Percentiles rank a stretch among this genome's conserved stretches.
These are phyloP conservation scores for Drosophila acutilabella DNA, from an alignment of 2,888 invertebrate genomes.

Conservation along the genomic window DNA sequence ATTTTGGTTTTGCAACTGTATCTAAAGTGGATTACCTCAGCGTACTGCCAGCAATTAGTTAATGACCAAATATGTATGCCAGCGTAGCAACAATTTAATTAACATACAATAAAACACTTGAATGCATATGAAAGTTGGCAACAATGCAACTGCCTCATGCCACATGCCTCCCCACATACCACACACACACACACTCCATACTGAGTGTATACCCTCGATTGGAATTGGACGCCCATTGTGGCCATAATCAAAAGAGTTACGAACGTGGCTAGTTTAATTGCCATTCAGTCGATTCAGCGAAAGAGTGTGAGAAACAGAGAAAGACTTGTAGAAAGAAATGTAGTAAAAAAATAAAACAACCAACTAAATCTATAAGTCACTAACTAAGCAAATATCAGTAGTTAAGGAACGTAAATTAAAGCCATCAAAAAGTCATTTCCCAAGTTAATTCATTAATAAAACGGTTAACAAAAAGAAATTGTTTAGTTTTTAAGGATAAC, in stretches of 20 bases:
- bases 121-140: slow-evolving; percentile 76
- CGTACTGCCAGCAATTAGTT: slow-evolving; percentile 68
- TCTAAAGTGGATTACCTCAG: slow-evolving; percentile 67
- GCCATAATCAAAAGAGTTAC: slow-evolving; percentile 49
- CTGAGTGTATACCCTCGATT: slow-evolving; percentile 28
- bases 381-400: slow-evolving; percentile 9
- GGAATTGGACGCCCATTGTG: slow-evolving; percentile 22
- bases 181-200: slow-evolving; percentile 18
- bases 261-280: slow-evolving; percentile 49
- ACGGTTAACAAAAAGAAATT: background rate
- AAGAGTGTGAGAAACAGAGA: slow-evolving; percentile 1
- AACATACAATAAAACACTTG: slow-evolving; percentile 77
- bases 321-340: background rate
- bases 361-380: background rate
- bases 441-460: slow-evolving; percentile 2
- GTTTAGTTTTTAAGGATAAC: background rate
- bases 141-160: slow-evolving; percentile 58
- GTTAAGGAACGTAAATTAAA: slow-evolving; percentile 9
- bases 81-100: slow-evolving; percentile 67
- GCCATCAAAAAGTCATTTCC: slow-evolving; percentile 7
- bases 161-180: slow-evolving; percentile 22
- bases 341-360: background rate
- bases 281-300: slow-evolving; percentile 11
- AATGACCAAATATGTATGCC: slow-evolving; percentile 80
- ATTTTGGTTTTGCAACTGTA: slow-evolving; percentile 55